Percentiles rank a stretch among this genome's conserved stretches.
Conservation (phyloP, 2,797 vertebrate genomes). For the Danio jaintianensis region DNA sequence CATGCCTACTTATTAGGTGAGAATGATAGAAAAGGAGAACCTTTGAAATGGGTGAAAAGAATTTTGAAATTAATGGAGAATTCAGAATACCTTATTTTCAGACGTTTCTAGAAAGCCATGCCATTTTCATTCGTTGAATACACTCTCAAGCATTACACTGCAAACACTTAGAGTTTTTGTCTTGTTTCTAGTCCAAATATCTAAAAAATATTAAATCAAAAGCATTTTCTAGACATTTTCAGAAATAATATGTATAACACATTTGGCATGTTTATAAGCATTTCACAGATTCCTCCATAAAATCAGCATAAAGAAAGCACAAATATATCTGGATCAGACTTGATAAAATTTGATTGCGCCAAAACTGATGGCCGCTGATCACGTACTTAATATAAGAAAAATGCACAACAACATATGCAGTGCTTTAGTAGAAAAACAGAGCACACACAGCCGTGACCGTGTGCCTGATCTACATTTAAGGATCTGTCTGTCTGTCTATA, state of each 20-base stretch:
- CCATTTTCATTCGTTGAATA: background rate
- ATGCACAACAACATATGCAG: background rate
- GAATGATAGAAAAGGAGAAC: background rate
- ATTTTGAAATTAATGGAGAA: no score
- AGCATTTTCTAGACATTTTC: no score
- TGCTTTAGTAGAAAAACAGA: slow-evolving; percentile 33
- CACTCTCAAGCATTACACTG: no score
- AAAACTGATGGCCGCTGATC: background rate
- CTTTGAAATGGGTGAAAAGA: background rate
- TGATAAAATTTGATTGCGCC: background rate
- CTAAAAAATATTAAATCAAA: no score
- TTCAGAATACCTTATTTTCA: background rate
- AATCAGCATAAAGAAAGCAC: background rate
- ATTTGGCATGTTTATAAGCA: background rate
- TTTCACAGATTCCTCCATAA: background rate
- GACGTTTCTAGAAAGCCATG: background rate
- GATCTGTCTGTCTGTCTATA: slow-evolving; percentile 70
- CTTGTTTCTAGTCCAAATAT: no score
- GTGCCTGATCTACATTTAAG: slow-evolving; percentile 35
- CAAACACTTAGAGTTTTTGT: no score
- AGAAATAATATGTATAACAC: no score
- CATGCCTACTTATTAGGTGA: no score
- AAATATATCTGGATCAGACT: background rate
- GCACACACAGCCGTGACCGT: slow-evolving; percentile 40
- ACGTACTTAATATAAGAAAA: background rate